phyloP scores from a whole-genome alignment of 2,888 invertebrate species.

The Heterodera filipjevi region DNA sequence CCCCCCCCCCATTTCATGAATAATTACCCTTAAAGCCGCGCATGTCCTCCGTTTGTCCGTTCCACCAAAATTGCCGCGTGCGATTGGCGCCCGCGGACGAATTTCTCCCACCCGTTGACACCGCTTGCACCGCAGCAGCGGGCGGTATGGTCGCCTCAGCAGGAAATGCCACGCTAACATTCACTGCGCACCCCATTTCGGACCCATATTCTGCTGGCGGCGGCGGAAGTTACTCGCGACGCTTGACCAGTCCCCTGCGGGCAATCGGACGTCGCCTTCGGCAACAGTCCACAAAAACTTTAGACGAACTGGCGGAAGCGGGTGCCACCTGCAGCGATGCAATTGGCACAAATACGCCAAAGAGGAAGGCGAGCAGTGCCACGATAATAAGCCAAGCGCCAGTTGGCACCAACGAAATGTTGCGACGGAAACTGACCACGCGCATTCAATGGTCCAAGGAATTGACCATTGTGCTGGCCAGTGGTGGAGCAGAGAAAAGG shows the following conservation, averaged over 20 bases:
- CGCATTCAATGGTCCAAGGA: neutral
- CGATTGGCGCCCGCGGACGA: neutral
- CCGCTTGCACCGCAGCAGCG: neutral
- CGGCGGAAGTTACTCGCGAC: neutral
- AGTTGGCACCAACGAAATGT: neutral
- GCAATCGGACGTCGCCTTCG: neutral
- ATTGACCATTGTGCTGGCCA: neutral
- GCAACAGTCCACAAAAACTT: neutral
- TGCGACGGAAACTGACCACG: neutral
- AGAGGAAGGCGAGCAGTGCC: neutral
- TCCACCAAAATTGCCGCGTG: neutral
- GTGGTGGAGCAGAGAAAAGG: conserved; percentile 3
- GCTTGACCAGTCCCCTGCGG: neutral
- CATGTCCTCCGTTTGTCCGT: neutral
- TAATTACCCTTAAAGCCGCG: neutral
- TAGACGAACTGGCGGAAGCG: neutral
- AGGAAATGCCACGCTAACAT: neutral
- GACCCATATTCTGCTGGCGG: neutral
- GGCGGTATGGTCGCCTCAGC: neutral
- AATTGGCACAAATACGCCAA: neutral
- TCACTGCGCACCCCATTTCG: neutral
- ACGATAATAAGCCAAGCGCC: neutral
- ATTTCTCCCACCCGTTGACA: neutral
- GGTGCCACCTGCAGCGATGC: neutral
- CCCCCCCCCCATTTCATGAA: too few relatives aligned